Evolutionary conservation across 2,888 invertebrate genomes (phyloP).

Genomic region (Eupithecia pulchellata): DNA sequence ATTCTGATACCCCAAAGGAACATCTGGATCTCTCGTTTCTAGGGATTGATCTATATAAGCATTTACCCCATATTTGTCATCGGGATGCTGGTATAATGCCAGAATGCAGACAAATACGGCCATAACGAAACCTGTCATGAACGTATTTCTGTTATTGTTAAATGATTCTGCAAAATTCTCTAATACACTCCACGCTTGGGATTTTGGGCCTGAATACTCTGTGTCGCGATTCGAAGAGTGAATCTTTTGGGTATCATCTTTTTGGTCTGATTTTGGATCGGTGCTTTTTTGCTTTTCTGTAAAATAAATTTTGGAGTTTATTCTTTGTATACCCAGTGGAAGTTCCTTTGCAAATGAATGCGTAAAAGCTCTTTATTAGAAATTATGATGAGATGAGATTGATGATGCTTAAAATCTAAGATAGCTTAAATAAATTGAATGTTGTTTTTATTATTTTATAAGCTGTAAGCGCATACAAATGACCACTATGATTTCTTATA

Average conservation of each 20-base stretch:
- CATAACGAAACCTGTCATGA: conserved; percentile 63
- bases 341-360: background rate
- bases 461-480: background rate
- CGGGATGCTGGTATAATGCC: conserved; percentile 51
- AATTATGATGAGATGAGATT: background rate
- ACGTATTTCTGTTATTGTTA: conserved; percentile 57
- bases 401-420: background rate
- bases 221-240: conserved; percentile 71
- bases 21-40: conserved; percentile 53
- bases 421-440: background rate
- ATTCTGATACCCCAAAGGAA: conserved; percentile 66
- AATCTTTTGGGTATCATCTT: conserved; percentile 59
- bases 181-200: conserved; percentile 64
- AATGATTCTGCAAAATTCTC: conserved; percentile 66
- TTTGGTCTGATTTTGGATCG: conserved; percentile 42
- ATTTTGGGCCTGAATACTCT: conserved; percentile 53
- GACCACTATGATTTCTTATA: background rate
- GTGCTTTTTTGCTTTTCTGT: conserved; percentile 68
- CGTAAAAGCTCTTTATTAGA: background rate
- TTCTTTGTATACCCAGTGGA: conserved; percentile 19
- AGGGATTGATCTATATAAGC: conserved; percentile 48
- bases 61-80: conserved; percentile 50
- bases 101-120: conserved; percentile 49
- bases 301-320: conserved; percentile 66
- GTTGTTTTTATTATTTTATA: background rate